Evolutionary conservation across 2,113 vertebrate species (phyloP).

Genomic region (Carassius carassius): DNA sequence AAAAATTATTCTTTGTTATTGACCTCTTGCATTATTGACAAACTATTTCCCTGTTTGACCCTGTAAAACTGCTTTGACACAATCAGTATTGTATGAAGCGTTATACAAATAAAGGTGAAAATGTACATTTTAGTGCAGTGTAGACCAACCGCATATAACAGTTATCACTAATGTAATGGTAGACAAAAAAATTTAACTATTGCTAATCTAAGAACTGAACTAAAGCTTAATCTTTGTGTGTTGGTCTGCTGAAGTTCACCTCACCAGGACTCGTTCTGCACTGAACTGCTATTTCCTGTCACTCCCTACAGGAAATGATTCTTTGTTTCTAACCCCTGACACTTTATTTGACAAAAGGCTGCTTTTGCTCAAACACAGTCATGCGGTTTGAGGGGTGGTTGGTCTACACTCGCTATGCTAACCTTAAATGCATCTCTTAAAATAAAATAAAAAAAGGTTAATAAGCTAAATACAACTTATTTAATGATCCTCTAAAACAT

Average conservation of each 20-base stretch:
- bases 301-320: slow-evolving; percentile 15
- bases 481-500: background rate
- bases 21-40: too few relatives aligned
- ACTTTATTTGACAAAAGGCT: background rate
- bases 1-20: too few relatives aligned
- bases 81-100: too few relatives aligned
- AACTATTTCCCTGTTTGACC: too few relatives aligned
- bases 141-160: background rate
- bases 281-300: slow-evolving; percentile 19
- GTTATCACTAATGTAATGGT: background rate
- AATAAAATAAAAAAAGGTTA: too few relatives aligned
- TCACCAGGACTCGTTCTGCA: background rate
- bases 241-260: background rate
- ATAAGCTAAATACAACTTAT: background rate
- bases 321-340: background rate
- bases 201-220: background rate
- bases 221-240: background rate
- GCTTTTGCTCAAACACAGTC: background rate
- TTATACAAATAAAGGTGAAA: too few relatives aligned
- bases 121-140: background rate
- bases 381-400: background rate
- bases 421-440: too few relatives aligned
- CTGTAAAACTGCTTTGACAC: too few relatives aligned
- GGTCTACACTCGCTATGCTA: background rate
- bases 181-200: background rate